Conservation (phyloP, 2,888 invertebrate genomes). For the Mesodorylaimus sp. region DNA sequence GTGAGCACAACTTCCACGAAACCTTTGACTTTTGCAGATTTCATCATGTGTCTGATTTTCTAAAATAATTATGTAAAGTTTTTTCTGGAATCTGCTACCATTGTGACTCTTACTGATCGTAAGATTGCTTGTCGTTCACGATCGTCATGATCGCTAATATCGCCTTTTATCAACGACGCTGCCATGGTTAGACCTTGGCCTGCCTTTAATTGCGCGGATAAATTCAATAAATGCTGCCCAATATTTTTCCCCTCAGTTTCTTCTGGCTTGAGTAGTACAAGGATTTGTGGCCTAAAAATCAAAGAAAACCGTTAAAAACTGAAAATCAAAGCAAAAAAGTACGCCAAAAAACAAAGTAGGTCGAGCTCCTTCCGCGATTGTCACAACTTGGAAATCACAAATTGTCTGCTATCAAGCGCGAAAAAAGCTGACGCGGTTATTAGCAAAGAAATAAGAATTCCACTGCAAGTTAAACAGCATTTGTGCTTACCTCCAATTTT, state of each 20-base stretch:
- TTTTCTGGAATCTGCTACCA: no score
- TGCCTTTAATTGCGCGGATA: slow-evolving; percentile 79
- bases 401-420: no score
- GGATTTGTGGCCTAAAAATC: slow-evolving; percentile 64
- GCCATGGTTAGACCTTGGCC: slow-evolving; percentile 74
- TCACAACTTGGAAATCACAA: no score
- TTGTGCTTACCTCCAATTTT: slow-evolving; percentile 75
- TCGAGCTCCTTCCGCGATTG: no score
- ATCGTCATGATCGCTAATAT: slow-evolving; percentile 37
- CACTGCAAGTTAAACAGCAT: no score
- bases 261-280: slow-evolving; percentile 65
- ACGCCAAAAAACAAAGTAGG: no score
- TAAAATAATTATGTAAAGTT: no score
- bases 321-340: background rate
- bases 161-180: slow-evolving; percentile 62
- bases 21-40: slow-evolving; percentile 82
- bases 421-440: no score
- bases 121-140: slow-evolving; percentile 7
- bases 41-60: slow-evolving; percentile 42
- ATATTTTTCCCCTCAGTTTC: slow-evolving; percentile 16
- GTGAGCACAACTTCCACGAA: slow-evolving; percentile 85
- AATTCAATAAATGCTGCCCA: slow-evolving; percentile 49
- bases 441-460: no score
- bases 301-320: no score
- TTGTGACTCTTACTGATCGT: no score